Conservation (phyloP, 1,140 invertebrate genomes). For the Chlorops oryzae region DNA sequence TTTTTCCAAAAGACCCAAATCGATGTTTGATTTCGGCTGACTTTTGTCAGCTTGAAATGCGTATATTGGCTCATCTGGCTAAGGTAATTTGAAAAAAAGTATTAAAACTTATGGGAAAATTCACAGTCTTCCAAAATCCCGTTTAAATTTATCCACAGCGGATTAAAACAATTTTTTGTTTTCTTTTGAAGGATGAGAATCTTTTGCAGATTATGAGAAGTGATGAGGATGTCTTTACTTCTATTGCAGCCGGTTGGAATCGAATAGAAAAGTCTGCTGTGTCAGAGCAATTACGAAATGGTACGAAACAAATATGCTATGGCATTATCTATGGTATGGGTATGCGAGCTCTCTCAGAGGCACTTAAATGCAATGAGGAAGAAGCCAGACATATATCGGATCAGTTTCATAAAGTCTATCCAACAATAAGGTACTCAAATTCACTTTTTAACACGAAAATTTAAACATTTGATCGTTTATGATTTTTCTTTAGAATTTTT, state of each 20-base stretch:
- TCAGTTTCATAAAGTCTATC: conserved; percentile 77
- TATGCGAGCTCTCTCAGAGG: conserved; percentile 71
- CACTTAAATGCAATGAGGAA: conserved; percentile 69
- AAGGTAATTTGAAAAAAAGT: too few species aligned
- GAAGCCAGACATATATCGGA: conserved; percentile 76
- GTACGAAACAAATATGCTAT: conserved; percentile 92
- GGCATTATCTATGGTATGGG: conserved; percentile 99
- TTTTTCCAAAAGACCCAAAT: conserved; percentile 55
- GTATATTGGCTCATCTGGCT: conserved; percentile 87
- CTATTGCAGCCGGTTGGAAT: conserved; percentile 81
- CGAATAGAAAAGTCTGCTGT: conserved; percentile 58
- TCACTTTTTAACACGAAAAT: not conserved
- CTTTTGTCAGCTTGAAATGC: conserved; percentile 92
- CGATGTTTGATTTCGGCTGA: conserved; percentile 79
- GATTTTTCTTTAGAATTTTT: conserved; percentile 52
- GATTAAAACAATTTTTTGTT: not conserved
- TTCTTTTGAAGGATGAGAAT: conserved; percentile 55
- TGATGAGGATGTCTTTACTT: conserved; percentile 78
- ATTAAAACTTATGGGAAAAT: too few species aligned
- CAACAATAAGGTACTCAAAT: conserved; percentile 52
- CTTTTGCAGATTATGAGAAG: conserved; percentile 66
- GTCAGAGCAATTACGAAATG: conserved; percentile 65
- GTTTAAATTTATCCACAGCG: too few species aligned
- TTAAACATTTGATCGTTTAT: conserved; percentile 3
- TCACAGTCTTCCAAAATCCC: too few species aligned